Conservation (phyloP, 1,140 invertebrate genomes). For the Tetramorium simillimum region DNA sequence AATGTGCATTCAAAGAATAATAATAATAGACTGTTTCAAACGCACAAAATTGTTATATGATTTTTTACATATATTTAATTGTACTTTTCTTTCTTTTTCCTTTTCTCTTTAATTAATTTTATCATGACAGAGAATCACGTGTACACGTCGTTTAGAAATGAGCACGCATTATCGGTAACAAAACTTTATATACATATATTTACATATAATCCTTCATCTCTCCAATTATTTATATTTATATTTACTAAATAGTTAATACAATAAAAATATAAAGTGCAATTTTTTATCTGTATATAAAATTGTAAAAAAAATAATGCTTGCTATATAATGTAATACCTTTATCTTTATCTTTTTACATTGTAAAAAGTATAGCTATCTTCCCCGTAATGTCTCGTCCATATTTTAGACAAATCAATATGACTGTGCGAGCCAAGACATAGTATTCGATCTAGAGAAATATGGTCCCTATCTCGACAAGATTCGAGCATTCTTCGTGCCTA, state of each 20-base stretch:
- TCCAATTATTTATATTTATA: background rate
- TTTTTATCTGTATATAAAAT: background rate
- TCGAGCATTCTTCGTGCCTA: conserved; percentile 72
- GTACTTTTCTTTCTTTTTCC: background rate
- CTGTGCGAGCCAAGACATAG: background rate
- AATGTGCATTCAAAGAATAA: background rate
- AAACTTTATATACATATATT: background rate
- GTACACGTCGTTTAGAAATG: background rate
- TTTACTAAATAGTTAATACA: background rate
- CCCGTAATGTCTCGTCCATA: background rate
- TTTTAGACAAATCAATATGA: conserved; percentile 36
- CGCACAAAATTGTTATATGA: background rate
- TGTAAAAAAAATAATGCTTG: background rate
- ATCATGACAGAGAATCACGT: conserved; percentile 4
- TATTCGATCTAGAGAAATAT: conserved; percentile 60
- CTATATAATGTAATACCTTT: background rate
- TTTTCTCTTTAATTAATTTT: background rate
- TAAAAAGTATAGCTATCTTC: background rate
- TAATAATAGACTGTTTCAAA: background rate
- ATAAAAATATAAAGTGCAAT: background rate
- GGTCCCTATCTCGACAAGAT: conserved; percentile 73
- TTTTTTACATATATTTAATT: conserved; percentile 2
- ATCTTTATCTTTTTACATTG: background rate
- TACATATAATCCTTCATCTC: background rate
- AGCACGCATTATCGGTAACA: conserved; percentile 13